Evolutionary conservation across 2,113 vertebrate genomes (phyloP).

Genomic region (Notothenia coriiceps): DNA sequence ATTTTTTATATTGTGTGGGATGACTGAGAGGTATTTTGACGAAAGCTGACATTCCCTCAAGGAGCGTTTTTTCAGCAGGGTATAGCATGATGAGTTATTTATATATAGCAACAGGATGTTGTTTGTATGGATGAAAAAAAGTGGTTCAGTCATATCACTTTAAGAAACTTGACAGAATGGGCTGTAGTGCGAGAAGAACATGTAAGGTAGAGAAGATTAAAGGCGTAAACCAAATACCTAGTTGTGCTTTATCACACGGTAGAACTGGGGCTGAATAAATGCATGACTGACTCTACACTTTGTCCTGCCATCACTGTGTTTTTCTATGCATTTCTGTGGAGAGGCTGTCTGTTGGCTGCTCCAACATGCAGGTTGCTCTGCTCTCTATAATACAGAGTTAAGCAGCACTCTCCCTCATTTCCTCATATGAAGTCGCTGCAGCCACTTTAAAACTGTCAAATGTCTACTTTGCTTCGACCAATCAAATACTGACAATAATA

Average conservation of each 20-base stretch:
- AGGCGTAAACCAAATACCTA: constrained; percentile 75
- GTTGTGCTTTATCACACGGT: constrained; percentile 71
- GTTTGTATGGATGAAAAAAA: constrained; percentile 50
- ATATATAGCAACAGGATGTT: constrained; percentile 53
- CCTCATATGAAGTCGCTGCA: constrained; percentile 23
- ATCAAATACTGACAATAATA: background rate
- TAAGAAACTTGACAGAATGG: constrained; percentile 32
- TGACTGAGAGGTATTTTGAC: constrained; percentile 68
- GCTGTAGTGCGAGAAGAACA: constrained; percentile 18
- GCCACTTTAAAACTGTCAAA: constrained; percentile 21
- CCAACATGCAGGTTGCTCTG: constrained; percentile 47
- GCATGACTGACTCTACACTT: constrained; percentile 67
- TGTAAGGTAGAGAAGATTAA: constrained; percentile 24
- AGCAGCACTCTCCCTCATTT: constrained; percentile 14
- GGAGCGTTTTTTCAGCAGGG: constrained; percentile 59
- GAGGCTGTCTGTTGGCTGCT: constrained; percentile 49
- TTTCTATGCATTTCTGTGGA: constrained; percentile 76
- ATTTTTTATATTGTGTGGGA: constrained; percentile 86
- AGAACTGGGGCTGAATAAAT: constrained; percentile 60
- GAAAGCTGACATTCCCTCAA: constrained; percentile 62
- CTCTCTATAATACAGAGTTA: constrained; percentile 37
- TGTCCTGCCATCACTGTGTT: constrained; percentile 78
- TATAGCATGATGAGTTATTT: constrained; percentile 71
- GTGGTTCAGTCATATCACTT: constrained; percentile 41
- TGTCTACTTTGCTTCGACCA: background rate